These are phyloP conservation scores for Deilephila porcellus DNA, from an alignment of 2,888 invertebrate species.

Conservation along the genomic window DNA sequence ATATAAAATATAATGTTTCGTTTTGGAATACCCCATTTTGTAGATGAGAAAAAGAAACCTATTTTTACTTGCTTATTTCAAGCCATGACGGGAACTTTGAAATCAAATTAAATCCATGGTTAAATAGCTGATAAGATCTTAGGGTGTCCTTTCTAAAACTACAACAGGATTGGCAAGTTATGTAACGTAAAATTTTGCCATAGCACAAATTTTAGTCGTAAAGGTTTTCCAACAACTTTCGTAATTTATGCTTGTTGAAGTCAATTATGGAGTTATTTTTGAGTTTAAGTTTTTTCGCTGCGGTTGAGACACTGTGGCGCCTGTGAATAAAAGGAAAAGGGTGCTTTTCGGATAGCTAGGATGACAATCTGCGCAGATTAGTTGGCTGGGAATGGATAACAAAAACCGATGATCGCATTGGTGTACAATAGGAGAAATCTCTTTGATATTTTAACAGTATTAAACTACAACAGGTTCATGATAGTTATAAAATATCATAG, in stretches of 20 bases:
- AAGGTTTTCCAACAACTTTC: neutral
- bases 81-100: too few species aligned
- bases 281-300: neutral
- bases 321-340: neutral
- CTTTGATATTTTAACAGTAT: too few species aligned
- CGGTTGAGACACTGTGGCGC: neutral
- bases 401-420: too few species aligned
- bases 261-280: neutral
- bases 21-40: neutral
- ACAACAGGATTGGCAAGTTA: neutral
- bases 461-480: too few species aligned
- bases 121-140: too few species aligned
- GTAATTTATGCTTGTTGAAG: neutral
- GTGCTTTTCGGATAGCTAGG: too few species aligned
- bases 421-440: too few species aligned
- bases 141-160: too few species aligned
- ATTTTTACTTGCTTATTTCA: neutral
- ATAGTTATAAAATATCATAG: too few species aligned
- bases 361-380: too few species aligned
- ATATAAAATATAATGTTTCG: neutral
- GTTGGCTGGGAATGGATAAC: too few species aligned
- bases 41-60: neutral
- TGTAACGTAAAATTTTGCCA: neutral
- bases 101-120: too few species aligned
- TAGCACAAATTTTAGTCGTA: neutral